Conservation (phyloP, 1,140 invertebrate species). For the Drosophila erecta region DNA sequence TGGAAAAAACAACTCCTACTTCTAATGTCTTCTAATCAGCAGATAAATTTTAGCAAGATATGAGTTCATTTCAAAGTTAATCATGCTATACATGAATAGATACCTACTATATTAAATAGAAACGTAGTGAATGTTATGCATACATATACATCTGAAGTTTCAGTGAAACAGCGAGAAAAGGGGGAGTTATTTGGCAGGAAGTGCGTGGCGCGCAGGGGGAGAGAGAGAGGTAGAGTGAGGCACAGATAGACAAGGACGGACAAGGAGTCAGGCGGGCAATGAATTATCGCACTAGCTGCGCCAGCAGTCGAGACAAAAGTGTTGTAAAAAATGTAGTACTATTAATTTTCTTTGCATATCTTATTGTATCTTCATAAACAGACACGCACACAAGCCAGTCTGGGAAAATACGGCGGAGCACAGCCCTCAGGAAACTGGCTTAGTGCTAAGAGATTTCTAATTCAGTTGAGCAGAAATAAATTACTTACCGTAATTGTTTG, state of each 20-base stretch:
- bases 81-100: too few species aligned
- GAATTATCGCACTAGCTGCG: slow-evolving; percentile 78
- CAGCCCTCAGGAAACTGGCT: slow-evolving; percentile 60
- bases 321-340: slow-evolving; percentile 82
- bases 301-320: slow-evolving; percentile 78
- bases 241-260: slow-evolving; percentile 32
- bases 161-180: slow-evolving; percentile 2
- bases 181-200: slow-evolving; percentile 52
- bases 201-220: slow-evolving; percentile 65
- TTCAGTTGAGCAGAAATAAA: slow-evolving; percentile 83
- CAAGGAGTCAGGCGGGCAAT: slow-evolving; percentile 62
- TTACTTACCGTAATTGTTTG: slow-evolving; percentile 82
- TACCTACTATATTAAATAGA: too few species aligned
- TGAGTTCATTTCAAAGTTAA: too few species aligned
- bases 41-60: too few species aligned
- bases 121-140: too few species aligned
- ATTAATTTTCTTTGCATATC: slow-evolving; percentile 82
- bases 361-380: slow-evolving; percentile 83
- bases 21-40: too few species aligned
- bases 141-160: background rate
- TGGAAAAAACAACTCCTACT: background rate
- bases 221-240: background rate
- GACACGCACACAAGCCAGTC: slow-evolving; percentile 43
- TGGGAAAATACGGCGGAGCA: background rate
- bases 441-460: slow-evolving; percentile 82